Percentiles rank a stretch among this genome's conserved stretches.
phyloP scores from a whole-genome alignment of 2,113 vertebrate species.

The Carassius gibelio region DNA sequence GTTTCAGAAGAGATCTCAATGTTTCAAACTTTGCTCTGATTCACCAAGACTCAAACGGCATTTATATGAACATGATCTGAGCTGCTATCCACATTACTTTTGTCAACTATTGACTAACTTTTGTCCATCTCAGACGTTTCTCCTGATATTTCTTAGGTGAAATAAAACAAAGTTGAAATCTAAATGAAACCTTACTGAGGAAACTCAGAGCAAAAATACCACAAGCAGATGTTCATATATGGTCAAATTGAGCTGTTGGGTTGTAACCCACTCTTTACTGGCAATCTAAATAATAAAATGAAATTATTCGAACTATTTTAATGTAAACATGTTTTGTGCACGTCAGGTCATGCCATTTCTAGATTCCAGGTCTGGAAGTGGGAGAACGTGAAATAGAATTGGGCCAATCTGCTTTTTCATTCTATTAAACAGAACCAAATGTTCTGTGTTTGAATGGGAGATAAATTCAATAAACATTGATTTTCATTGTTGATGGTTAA shows the following conservation, averaged over 20 bases:
- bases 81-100: neutral
- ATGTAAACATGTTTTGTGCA: conserved; percentile 4
- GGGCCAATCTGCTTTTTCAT: neutral
- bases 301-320: conserved; percentile 20
- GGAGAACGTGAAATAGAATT: neutral
- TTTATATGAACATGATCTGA: neutral
- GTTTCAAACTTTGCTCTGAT: neutral
- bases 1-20: too few relatives aligned
- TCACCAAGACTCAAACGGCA: neutral
- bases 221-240: neutral
- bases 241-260: neutral
- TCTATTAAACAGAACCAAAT: conserved; percentile 69
- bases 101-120: neutral
- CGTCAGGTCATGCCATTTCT: conserved; percentile 6
- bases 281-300: neutral
- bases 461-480: conserved; percentile 72
- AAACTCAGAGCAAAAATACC: neutral
- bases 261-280: neutral
- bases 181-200: neutral
- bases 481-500: conserved; percentile 64
- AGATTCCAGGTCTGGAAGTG: neutral
- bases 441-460: conserved; percentile 64
- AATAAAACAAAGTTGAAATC: neutral
- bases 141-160: neutral
- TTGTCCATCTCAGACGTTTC: neutral